Percentiles rank a stretch among this genome's conserved stretches.
Conservation (phyloP, 2,888 invertebrate species). For the Lasius fuliginosus region DNA sequence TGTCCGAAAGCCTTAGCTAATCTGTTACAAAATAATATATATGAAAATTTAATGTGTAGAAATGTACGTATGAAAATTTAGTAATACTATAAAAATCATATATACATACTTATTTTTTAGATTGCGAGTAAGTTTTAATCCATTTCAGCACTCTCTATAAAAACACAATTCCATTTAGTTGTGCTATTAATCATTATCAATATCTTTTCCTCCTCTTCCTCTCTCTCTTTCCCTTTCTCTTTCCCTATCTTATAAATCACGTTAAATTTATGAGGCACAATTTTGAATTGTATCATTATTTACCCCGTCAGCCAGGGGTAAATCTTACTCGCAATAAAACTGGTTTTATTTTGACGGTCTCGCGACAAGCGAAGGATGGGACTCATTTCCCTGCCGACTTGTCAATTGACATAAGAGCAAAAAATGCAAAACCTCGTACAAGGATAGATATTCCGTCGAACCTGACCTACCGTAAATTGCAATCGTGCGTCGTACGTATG, state of each 20-base stretch:
- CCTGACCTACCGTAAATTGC: slow-evolving; percentile 74
- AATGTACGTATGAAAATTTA: background rate
- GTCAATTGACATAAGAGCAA: slow-evolving; percentile 47
- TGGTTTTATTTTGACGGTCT: slow-evolving; percentile 51
- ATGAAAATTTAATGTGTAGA: background rate
- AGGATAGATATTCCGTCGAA: slow-evolving; percentile 70
- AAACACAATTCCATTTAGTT: slow-evolving; percentile 1
- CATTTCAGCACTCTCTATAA: background rate
- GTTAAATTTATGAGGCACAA: slow-evolving; percentile 33
- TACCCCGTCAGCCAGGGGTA: background rate
- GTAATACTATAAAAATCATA: background rate
- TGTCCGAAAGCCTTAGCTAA: background rate
- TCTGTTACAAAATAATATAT: background rate
- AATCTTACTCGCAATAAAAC: slow-evolving; percentile 18
- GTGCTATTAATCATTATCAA: slow-evolving; percentile 44
- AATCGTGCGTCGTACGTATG: slow-evolving; percentile 45
- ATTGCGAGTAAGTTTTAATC: background rate
- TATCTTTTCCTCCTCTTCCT: background rate
- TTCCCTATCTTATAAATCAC: slow-evolving; percentile 33
- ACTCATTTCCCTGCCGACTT: slow-evolving; percentile 27
- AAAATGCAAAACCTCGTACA: slow-evolving; percentile 83
- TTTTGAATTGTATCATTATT: slow-evolving; percentile 31
- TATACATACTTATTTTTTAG: background rate
- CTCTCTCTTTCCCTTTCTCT: background rate
- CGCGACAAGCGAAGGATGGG: slow-evolving; percentile 37